phyloP scores from a whole-genome alignment of 2,888 invertebrate species.

The Lasioglossum oenotherae region DNA sequence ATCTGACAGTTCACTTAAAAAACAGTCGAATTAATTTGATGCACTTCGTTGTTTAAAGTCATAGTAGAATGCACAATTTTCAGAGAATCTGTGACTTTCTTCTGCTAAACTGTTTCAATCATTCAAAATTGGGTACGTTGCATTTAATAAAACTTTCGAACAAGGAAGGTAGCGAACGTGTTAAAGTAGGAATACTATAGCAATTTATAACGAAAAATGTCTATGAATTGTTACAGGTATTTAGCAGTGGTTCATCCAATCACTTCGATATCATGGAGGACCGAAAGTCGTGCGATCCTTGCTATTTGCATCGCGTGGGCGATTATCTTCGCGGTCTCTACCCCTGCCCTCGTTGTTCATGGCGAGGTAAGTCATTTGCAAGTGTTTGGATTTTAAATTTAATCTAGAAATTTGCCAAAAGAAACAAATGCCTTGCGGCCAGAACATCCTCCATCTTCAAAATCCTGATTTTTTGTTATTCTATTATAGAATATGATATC shows the following conservation, averaged over 20 bases:
- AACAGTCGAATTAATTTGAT: too few species aligned
- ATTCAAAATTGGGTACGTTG: too few species aligned
- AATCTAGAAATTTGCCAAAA: neutral
- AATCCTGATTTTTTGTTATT: neutral
- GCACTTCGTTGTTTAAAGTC: too few species aligned
- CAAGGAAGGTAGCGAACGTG: too few species aligned
- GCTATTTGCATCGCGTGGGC: constrained; percentile 93
- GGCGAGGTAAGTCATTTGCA: constrained; percentile 88
- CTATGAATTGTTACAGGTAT: constrained; percentile 84
- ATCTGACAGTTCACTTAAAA: too few species aligned
- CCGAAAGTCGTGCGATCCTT: constrained; percentile 91
- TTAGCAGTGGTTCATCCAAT: constrained; percentile 97
- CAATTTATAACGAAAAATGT: neutral
- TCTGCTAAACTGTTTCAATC: too few species aligned
- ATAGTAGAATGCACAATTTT: too few species aligned
- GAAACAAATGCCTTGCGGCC: neutral
- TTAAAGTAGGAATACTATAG: too few species aligned
- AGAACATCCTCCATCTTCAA: neutral
- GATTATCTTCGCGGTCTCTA: constrained; percentile 91
- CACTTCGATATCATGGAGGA: constrained; percentile 93
- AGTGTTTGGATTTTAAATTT: neutral
- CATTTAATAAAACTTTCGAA: too few species aligned
- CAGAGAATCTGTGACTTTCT: too few species aligned
- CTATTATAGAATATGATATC: neutral
- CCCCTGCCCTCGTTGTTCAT: constrained; percentile 91